Evolutionary conservation across 2,888 invertebrate species (phyloP).

Genomic region (Stenoptilia bipunctidactyla): DNA sequence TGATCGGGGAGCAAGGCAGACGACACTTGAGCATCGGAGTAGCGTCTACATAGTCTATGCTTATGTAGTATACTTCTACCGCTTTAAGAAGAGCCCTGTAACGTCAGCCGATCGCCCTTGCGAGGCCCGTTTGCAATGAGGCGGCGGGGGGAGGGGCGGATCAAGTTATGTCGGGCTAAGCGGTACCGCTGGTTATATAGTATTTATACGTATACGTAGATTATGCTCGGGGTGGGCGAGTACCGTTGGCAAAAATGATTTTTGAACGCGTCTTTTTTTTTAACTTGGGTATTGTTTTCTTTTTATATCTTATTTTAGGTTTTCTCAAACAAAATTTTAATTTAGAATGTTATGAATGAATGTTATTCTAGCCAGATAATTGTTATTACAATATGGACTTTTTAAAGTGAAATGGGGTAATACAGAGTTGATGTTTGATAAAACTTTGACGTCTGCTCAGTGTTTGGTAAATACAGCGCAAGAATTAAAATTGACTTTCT

Average conservation of each 20-base stretch:
- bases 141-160: slow-evolving; percentile 37
- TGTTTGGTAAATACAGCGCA: too few relatives aligned
- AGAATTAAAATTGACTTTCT: too few relatives aligned
- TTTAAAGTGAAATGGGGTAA: too few relatives aligned
- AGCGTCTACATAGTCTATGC: slow-evolving; percentile 49
- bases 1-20: slow-evolving; percentile 62
- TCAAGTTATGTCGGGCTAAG: slow-evolving; percentile 43
- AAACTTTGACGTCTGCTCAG: too few relatives aligned
- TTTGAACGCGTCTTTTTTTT: slow-evolving; percentile 9
- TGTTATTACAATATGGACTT: too few relatives aligned
- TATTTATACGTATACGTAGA: slow-evolving; percentile 44
- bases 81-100: slow-evolving; percentile 29
- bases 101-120: slow-evolving; percentile 35
- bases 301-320: too few relatives aligned
- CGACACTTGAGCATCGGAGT: slow-evolving; percentile 55
- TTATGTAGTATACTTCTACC: slow-evolving; percentile 46
- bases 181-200: slow-evolving; percentile 68
- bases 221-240: slow-evolving; percentile 51
- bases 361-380: too few relatives aligned
- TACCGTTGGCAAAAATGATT: slow-evolving; percentile 31
- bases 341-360: too few relatives aligned
- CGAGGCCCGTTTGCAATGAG: slow-evolving; percentile 26
- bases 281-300: slow-evolving; percentile 4
- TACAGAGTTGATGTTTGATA: too few relatives aligned
- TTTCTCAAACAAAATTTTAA: too few relatives aligned